Percentiles rank a stretch among this genome's conserved stretches.
Conservation (phyloP, 2,888 invertebrate genomes). For the Sisyra terminalis region DNA sequence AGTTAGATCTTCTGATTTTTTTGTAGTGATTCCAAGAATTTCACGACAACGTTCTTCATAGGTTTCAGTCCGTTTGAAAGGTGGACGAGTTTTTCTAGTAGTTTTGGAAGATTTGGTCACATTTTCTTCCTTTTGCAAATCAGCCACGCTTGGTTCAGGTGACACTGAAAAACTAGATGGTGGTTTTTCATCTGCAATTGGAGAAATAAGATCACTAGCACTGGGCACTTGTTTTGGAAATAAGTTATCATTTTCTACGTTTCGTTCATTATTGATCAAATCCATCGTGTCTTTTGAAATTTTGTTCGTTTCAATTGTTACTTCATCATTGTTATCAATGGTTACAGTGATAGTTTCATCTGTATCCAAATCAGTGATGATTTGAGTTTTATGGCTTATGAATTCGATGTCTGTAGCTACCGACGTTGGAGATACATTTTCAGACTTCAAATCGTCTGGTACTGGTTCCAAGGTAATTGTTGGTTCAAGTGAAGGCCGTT, state of each 20-base stretch:
- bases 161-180: constrained; percentile 28
- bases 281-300: not conserved
- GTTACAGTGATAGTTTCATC: constrained; percentile 12
- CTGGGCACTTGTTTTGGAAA: constrained; percentile 20
- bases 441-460: not conserved
- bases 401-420: constrained; percentile 37
- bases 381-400: constrained; percentile 15
- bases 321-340: constrained; percentile 22
- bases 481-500: not conserved
- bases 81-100: constrained; percentile 32
- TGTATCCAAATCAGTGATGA: constrained; percentile 7
- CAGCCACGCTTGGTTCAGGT: constrained; percentile 14
- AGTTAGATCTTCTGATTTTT: constrained; percentile 16
- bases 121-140: constrained; percentile 18
- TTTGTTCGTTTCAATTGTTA: constrained; percentile 11
- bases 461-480: constrained; percentile 1
- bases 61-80: constrained; percentile 47
- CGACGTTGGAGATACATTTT: constrained; percentile 23
- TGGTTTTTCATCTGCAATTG: constrained; percentile 25
- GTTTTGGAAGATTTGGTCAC: constrained; percentile 17
- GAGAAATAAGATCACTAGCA: constrained; percentile 29
- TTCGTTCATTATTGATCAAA: not conserved
- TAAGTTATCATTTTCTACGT: not conserved
- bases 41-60: constrained; percentile 56
- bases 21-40: constrained; percentile 40